phyloP scores from a whole-genome alignment of 2,113 vertebrate species.

The Propithecus coquereli region DNA sequence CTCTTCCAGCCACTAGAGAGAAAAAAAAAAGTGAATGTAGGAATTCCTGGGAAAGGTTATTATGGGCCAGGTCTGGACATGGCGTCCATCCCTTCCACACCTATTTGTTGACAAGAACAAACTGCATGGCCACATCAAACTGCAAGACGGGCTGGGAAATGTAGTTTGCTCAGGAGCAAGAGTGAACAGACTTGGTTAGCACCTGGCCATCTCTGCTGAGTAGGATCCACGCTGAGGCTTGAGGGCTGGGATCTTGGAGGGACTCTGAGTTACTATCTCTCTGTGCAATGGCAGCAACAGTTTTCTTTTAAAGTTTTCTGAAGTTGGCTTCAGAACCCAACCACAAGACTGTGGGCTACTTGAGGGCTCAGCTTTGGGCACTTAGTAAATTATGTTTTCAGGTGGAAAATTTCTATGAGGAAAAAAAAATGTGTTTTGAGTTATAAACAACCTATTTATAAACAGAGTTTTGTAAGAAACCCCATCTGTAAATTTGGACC shows the following conservation, averaged over 20 bases:
- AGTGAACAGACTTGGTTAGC: background rate
- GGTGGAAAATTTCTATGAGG: background rate
- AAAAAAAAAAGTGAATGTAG: background rate
- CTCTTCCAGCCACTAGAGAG: background rate
- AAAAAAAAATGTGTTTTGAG: slow-evolving; percentile 2
- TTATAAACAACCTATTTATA: slow-evolving; percentile 50
- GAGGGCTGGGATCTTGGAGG: background rate
- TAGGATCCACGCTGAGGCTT: background rate
- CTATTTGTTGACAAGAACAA: background rate
- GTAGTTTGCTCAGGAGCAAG: background rate
- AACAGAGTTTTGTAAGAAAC: slow-evolving; percentile 19
- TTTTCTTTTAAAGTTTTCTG: background rate
- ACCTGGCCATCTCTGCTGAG: background rate
- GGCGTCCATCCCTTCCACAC: background rate
- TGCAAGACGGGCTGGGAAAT: background rate
- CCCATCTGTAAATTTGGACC: background rate
- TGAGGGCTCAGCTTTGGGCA: background rate
- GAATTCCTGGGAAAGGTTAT: background rate
- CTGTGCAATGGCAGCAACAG: background rate
- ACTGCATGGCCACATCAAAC: background rate
- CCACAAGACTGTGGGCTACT: background rate
- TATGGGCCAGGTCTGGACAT: background rate
- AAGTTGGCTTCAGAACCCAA: background rate
- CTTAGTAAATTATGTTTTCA: slow-evolving; percentile 14
- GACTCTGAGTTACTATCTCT: background rate